Base-by-base conservation (phyloP, 2,113 vertebrate species). In the Brachionichthys hirsutus region DNA sequence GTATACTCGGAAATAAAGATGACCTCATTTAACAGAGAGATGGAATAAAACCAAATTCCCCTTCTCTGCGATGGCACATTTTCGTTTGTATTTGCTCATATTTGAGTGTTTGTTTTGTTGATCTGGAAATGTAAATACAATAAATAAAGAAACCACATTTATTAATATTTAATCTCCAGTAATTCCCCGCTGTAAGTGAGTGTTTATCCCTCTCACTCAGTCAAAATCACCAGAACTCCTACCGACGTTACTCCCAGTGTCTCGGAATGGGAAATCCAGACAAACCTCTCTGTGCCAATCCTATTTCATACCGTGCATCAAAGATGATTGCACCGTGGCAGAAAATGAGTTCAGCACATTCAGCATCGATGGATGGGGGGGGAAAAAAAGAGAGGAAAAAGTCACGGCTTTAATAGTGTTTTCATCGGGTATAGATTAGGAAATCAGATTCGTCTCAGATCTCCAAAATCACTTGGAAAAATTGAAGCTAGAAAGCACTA, bases 401-500 rank as follows among this genome's bases (percentile, higher is more conserved):
- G 56, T 51, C 69, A 74, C 70, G 66, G 64, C 67, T 80, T 73
- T 75, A 67, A 74, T 67, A 72, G 47, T 64, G 64, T 82, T 52
- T 64, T 61, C 20, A 1, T 70, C 38, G 54, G 57, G 38, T 35
- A n/a, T n/a, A 72, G 70, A 78, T 85, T 81, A 73, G 62, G 61
- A 62, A 85, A 86, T 78, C 52, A 66, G 46, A 83, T 78, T 83
- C 55, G 76, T 79, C 71, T 84, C 68, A 83, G 62, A 71, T 67
- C 46, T 66, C 67, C 20, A 61, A 70, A 64, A 70, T 64, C 10
- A 62, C 16, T 70, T 55, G 6, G 36, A 45, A 80, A 77, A 60
- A 69, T 58, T 0, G 36, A 65, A 51, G 64, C 57, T 11, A 35
- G 53, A 38, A 76, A 15, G 51, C 50, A 12, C 19, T 8, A 59